Evolutionary conservation across 2,888 invertebrate species (phyloP), one percentile per base, ranked within the genome.

Genomic region (Eristalinus aeneus): DNA sequence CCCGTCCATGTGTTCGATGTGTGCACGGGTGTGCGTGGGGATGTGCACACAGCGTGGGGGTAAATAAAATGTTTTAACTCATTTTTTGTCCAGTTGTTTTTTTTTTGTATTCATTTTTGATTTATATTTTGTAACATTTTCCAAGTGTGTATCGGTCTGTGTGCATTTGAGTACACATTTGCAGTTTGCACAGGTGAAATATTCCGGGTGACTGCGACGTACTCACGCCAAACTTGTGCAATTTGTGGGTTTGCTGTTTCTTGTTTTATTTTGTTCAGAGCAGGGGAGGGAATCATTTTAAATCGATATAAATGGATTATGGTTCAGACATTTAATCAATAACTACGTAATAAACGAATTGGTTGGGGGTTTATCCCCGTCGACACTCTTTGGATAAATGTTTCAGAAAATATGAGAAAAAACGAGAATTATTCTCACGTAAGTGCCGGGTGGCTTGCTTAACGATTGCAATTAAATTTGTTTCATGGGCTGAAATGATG

Each of bases 111-210:
- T n/a, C 5, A 16, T n/a, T 56, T 23, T 39, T 39, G n/a, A 39
- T 12, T 12, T 39, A 12, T 12, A 12, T 39, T 39, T 56, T 56
- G 23, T 11, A 56, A 56, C 56, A 56, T 22, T 22, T 23, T 23
- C 56, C 56, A 56, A 56, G 23, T 56, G 56, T 20, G 23, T 8
- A 23, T 23, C 22, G 20, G 56, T 56, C 22, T 56, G 56, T 56
- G 8, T 23, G 23, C 56, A 56, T 12, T 72, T 46, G 46, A 16
- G 61, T 46, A 16, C 61, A 72, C 46, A 20, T 46, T 23, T 54
- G 39, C 31, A 63, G 65, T 74, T 65, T 74, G 31, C 58, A 74
- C 74, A 75, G 58, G 67, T 75, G 75, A 75, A 67, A 58, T 20
- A 56, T 31, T 64, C 23, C 36, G 64, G 11, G 10, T 23, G 23